Evolutionary conservation across 2,888 invertebrate species (phyloP), one percentile per base, ranked within the genome.

Genomic region (Drosophila birchii): DNA sequence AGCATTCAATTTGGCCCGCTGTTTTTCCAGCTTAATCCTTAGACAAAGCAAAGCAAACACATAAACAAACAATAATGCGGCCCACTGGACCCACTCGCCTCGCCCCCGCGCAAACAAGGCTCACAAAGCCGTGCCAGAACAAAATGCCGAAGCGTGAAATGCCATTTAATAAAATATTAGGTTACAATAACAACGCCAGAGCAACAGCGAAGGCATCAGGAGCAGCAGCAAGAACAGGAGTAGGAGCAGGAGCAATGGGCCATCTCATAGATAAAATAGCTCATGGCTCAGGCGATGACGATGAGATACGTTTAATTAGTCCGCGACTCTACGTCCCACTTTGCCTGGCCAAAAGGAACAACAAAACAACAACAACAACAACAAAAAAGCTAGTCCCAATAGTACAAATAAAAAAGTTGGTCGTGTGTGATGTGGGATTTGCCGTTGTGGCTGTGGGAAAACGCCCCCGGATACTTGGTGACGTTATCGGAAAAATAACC

Each of bases 231-330:
- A n/a, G 3, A 34, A 12, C 32, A 9, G 32, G 32, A 32, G 32
- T 1, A 7, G 29, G 29, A 29, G 29, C 32, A 32, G 32, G 9
- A 32, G n/a, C 41, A 20, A 83, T 78, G 83, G 78, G 75, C 74
- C 81, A 81, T 84, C 74, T 74, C 81, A 72, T 64, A 78, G 84
- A 87, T 87, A 85, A 86, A 79, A 73, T 18, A 66, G 47, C 67
- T 67, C 67, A 67, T 29, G 76, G 76, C 61, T 70, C 63, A 47
- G 34, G 59, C 29, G 59, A 20, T 69, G 84, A 81, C 73, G 84
- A 84, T 84, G 82, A 78, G 81, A 84, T 84, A 76, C 80, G 76
- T 80, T 80, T 81, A 87, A 86, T 87, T 86, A 83, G 72, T n/a
- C 62, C 62, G 73, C 80, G 79, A 78, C 71, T 74, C 75, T 12